Evolutionary conservation across 2,797 vertebrate genomes (phyloP).

Genomic region (Mycteria americana): DNA sequence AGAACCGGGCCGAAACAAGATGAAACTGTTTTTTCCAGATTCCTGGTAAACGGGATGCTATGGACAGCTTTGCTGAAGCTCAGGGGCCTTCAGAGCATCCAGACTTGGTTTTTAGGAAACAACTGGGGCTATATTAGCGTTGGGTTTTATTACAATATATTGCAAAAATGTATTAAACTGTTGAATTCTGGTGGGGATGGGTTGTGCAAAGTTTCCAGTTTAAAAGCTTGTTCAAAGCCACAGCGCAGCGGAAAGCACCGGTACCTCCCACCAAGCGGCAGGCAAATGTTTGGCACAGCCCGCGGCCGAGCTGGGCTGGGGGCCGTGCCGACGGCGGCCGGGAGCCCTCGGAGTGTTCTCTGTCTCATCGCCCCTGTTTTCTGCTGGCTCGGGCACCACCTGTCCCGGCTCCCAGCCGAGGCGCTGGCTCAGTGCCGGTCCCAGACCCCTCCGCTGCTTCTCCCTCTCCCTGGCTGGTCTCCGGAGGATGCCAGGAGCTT

Average conservation of each 20-base stretch:
- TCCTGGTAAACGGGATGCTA: neutral
- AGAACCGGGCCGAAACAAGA: neutral
- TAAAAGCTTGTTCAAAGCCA: neutral
- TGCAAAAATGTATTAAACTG: neutral
- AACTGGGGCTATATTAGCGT: neutral
- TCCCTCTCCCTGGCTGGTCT: neutral
- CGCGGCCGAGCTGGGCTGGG: neutral
- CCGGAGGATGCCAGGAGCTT: neutral
- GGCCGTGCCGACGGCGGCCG: rapidly evolving
- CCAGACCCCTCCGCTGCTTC: neutral
- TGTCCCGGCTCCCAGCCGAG: neutral
- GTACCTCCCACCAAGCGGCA: neutral
- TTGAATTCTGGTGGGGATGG: neutral
- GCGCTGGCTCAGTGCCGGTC: rapidly evolving
- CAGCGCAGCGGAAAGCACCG: neutral
- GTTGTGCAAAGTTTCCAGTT: rapidly evolving
- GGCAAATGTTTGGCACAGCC: neutral
- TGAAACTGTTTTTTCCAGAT: neutral
- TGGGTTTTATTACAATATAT: neutral
- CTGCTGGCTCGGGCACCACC: neutral
- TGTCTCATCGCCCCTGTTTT: neutral
- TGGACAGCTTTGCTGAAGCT: neutral
- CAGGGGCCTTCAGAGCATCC: neutral
- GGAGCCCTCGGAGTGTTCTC: neutral
- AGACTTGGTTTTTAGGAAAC: neutral